Evolutionary conservation across 2,797 vertebrate species (phyloP).

Genomic region (Carapus acus): DNA sequence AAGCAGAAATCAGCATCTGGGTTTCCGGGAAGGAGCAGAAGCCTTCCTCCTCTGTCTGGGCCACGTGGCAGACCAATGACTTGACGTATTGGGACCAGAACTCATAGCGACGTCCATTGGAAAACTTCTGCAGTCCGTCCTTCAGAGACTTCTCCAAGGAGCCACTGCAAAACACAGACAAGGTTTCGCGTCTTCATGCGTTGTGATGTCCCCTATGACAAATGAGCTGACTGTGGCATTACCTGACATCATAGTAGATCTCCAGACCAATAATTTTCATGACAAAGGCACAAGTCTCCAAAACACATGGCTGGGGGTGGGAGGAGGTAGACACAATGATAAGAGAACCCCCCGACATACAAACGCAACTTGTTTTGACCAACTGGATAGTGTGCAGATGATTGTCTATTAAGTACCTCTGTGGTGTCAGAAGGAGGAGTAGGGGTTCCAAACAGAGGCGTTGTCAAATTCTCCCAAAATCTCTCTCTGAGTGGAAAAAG

Average conservation of each 20-base stretch:
- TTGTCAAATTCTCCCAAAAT: constrained; percentile 96
- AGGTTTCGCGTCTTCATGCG: neutral
- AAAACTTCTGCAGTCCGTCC: constrained; percentile 84
- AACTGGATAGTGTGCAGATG: no score
- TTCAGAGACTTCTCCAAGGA: constrained; percentile 92
- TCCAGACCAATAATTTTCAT: constrained; percentile 98
- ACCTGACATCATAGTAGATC: constrained; percentile 96
- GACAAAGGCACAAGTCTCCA: constrained; percentile 96
- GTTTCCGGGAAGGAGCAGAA: constrained; percentile 78
- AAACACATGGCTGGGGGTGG: constrained; percentile 79
- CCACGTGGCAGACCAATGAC: constrained; percentile 80
- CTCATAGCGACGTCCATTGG: constrained; percentile 82
- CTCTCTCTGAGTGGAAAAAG: constrained; percentile 74
- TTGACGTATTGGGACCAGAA: constrained; percentile 95
- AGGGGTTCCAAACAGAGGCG: constrained; percentile 86
- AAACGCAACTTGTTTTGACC: no score
- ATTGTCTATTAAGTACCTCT: constrained; percentile 85
- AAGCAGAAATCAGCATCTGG: constrained; percentile 93
- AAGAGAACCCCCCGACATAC: no score
- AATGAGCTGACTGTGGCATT: constrained; percentile 31
- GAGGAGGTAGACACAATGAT: constrained; percentile 17
- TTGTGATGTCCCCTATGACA: no score
- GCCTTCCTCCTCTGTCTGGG: constrained; percentile 80
- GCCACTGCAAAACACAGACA: constrained; percentile 77
- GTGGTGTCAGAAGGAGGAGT: constrained; percentile 84